Base-by-base conservation (phyloP, 2,888 invertebrate species). In the Lasioglossum villosulum region DNA sequence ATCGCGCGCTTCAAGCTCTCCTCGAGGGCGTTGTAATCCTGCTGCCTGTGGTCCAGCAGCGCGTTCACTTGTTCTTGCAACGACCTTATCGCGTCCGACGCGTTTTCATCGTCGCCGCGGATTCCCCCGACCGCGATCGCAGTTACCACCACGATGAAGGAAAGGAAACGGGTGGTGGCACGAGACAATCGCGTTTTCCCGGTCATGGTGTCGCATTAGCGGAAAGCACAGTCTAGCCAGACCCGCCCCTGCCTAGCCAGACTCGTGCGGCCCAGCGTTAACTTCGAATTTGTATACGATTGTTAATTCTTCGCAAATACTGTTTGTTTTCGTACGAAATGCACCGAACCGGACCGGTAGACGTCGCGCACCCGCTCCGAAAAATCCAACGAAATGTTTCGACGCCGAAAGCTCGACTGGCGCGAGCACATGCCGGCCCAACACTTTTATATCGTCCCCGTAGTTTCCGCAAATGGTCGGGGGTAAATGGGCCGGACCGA, bases 11-110 rank as follows among this genome's bases (percentile, higher is more conserved):
- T 95, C 84, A 96, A 94, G 90, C 96, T 96, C 82, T 95, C 96
- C 94, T 96, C 96, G 82, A 96, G 95, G 79, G 95, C 95, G 80
- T 95, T 95, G 90, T 96, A 95, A 93, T 96, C 96, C 91, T 96
- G 96, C 83, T 95, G 95, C 66, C 96, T 94, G 88, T 96, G 95
- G 85, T 96, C 95, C 86, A 96, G 91, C 27, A 96, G 93, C 42
- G 95, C 96, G 82, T 94, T 95, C 93, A 96, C 96, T 94, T 96
- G 96, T 92, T 96, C 96, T 88, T 95, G 95, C 66, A 96, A 93
- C 86, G 96, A 94, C 90, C 95, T 95, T 89, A 96, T 94, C 88
- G 96, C 95, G 86, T 94, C 95, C 52, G 94, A 93, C 66, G 95
- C 91, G 82, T 95, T 94, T 84, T 93, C 90, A 19, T 80, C 82